phyloP scores from a whole-genome alignment of 2,113 vertebrate species.

The Platichthys stellatus region DNA sequence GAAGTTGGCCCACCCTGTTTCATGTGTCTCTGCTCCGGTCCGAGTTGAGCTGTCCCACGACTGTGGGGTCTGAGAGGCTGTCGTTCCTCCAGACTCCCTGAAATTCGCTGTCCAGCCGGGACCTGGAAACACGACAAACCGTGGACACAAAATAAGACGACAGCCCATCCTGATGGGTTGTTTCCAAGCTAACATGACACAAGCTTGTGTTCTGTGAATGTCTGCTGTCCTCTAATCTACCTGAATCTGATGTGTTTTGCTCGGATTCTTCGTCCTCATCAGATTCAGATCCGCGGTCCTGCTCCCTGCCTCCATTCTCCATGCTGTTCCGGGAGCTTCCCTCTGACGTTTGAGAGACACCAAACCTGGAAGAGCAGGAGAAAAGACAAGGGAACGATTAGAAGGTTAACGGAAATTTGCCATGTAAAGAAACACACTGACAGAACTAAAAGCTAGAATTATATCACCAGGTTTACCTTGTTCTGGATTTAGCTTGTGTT shows the following conservation, averaged over 20 bases:
- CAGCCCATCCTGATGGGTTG: too few species aligned
- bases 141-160: background rate
- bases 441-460: background rate
- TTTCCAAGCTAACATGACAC: background rate
- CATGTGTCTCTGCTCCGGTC: slow-evolving; percentile 67
- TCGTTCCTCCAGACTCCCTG: slow-evolving; percentile 79
- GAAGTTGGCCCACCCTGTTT: slow-evolving; percentile 92
- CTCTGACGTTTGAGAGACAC: slow-evolving; percentile 85
- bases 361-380: slow-evolving; percentile 83
- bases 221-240: slow-evolving; percentile 20
- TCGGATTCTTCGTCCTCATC: slow-evolving; percentile 76
- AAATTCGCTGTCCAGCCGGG: slow-evolving; percentile 86
- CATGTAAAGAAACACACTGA: background rate
- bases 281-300: slow-evolving; percentile 75
- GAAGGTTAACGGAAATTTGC: background rate
- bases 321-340: slow-evolving; percentile 82
- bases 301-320: slow-evolving; percentile 83
- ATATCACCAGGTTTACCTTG: slow-evolving; percentile 80
- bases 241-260: slow-evolving; percentile 57
- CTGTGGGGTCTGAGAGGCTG: slow-evolving; percentile 74
- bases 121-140: slow-evolving; percentile 64
- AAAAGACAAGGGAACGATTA: too few species aligned
- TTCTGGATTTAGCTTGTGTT: slow-evolving; percentile 89
- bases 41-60: slow-evolving; percentile 82
- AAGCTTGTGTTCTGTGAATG: slow-evolving; percentile 52